Conservation (phyloP, 2,888 invertebrate genomes). For the Yponomeuta plumbellus region DNA sequence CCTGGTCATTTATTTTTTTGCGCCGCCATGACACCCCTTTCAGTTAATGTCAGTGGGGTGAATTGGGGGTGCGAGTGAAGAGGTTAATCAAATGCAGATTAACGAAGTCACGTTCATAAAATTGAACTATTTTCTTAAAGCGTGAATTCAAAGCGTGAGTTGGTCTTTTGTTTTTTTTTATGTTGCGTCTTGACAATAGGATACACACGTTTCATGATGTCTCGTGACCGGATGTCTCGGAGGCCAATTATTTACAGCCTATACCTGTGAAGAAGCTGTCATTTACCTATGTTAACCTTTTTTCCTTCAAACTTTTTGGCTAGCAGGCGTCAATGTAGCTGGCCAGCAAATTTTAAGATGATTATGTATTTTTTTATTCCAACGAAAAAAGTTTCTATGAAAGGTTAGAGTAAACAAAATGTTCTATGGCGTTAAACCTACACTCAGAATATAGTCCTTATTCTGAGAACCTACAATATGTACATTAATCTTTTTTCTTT, state of each 20-base stretch:
- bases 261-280: conserved; percentile 6
- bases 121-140: background rate
- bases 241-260: background rate
- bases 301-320: background rate
- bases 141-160: background rate
- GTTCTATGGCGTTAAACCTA: too few species aligned
- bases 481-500: background rate
- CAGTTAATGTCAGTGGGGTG: too few species aligned
- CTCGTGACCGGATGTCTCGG: conserved; percentile 52
- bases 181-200: background rate
- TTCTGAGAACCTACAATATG: too few species aligned
- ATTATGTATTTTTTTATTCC: too few species aligned
- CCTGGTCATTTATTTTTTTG: too few species aligned
- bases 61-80: too few species aligned
- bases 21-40: too few species aligned
- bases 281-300: background rate
- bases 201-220: conserved; percentile 33
- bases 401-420: too few species aligned
- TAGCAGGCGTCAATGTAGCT: too few species aligned
- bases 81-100: background rate
- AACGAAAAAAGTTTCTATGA: too few species aligned
- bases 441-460: too few species aligned
- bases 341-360: too few species aligned
- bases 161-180: background rate
- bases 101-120: background rate